phyloP scores from a whole-genome alignment of 1,140 invertebrate genomes.

The Popillia japonica region DNA sequence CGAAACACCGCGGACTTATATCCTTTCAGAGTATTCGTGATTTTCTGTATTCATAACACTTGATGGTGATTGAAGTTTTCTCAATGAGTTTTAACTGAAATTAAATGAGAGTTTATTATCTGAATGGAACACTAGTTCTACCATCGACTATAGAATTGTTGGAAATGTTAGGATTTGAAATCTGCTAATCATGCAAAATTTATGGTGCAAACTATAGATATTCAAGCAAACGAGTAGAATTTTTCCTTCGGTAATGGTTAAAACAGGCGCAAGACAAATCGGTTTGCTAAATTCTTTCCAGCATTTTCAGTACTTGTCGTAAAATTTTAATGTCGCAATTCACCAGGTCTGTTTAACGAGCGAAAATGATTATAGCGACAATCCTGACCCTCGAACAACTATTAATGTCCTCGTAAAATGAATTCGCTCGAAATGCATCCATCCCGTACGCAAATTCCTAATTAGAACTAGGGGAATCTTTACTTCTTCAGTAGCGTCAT shows the following conservation, averaged over 20 bases:
- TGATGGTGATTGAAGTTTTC: too few species aligned
- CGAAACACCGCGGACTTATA: too few species aligned
- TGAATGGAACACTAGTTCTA: too few species aligned
- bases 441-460: background rate
- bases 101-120: too few species aligned
- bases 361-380: constrained; percentile 17
- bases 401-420: constrained; percentile 25
- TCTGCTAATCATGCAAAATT: too few species aligned
- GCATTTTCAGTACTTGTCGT: constrained; percentile 2
- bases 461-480: constrained; percentile 6
- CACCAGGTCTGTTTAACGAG: constrained; percentile 12
- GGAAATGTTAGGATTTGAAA: too few species aligned
- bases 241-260: background rate
- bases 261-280: background rate
- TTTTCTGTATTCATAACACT: too few species aligned
- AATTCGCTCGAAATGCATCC: background rate
- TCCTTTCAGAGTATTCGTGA: too few species aligned
- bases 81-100: too few species aligned
- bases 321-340: constrained; percentile 31
- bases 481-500: background rate
- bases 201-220: too few species aligned
- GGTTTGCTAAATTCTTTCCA: background rate
- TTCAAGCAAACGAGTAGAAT: too few species aligned
- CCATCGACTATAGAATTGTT: too few species aligned
- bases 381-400: constrained; percentile 9